phyloP scores from a whole-genome alignment of 1,140 invertebrate genomes.

The Conus betulinus region DNA sequence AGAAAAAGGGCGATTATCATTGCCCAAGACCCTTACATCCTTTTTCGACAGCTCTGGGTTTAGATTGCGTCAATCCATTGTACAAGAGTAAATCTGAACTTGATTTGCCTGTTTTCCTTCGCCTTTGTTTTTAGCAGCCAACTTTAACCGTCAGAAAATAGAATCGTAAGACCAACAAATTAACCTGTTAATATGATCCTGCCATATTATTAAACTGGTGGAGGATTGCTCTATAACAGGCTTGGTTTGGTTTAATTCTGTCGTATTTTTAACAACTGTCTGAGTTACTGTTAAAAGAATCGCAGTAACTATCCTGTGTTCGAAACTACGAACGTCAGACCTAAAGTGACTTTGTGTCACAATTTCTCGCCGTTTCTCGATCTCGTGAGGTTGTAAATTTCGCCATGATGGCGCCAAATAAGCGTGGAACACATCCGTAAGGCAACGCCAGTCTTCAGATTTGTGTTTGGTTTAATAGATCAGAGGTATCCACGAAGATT shows the following conservation, averaged over 20 bases:
- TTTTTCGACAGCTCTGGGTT: no score
- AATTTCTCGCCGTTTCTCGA: constrained; percentile 11
- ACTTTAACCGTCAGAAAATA: neutral
- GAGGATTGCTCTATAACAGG: neutral
- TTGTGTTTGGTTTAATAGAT: neutral
- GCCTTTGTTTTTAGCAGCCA: neutral
- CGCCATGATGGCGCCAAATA: constrained; percentile 66
- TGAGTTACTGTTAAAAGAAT: no score
- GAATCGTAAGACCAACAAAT: neutral
- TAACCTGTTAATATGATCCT: neutral
- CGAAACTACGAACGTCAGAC: neutral
- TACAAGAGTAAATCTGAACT: no score
- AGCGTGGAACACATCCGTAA: constrained; percentile 31
- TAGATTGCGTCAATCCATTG: no score
- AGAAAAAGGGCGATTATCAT: no score
- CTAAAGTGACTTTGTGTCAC: neutral
- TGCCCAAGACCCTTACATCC: no score
- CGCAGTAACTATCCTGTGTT: neutral
- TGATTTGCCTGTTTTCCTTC: neutral
- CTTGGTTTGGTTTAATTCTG: neutral
- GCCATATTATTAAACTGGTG: neutral
- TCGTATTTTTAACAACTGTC: neutral
- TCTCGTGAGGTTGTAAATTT: constrained; percentile 41
- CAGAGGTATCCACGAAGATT: constrained; percentile 1
- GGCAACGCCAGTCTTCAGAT: neutral